Percentiles rank a stretch among this genome's conserved stretches.
Evolutionary conservation across 2,113 vertebrate genomes (phyloP).

Genomic region (Deroptyus accipitrinus): DNA sequence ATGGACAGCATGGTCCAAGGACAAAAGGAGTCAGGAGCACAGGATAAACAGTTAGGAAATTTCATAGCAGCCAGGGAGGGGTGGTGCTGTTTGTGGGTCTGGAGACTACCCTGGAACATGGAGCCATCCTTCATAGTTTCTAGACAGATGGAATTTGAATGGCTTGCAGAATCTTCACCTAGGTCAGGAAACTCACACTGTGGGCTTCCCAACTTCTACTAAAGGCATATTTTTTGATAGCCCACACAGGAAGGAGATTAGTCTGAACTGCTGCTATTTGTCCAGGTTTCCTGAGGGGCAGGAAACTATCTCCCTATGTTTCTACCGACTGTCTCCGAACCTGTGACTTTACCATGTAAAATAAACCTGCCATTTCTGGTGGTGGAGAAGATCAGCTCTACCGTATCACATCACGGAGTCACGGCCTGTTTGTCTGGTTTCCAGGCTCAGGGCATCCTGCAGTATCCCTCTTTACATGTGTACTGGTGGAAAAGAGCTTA

Average conservation of each 20-base stretch:
- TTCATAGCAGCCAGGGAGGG: not conserved
- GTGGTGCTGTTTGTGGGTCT: not conserved
- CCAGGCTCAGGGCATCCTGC: not conserved
- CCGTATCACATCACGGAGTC: not conserved
- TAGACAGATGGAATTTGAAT: constrained; percentile 44
- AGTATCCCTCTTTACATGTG: not conserved
- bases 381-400: not conserved
- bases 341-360: not conserved
- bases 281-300: not conserved
- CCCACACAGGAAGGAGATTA: not conserved
- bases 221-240: not conserved
- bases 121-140: constrained; percentile 20
- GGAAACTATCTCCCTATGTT: not conserved
- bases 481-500: not conserved
- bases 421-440: not conserved
- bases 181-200: not conserved
- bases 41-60: constrained; percentile 37
- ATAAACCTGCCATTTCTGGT: not conserved
- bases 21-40: constrained; percentile 44
- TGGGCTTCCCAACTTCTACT: not conserved
- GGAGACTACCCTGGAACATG: not conserved
- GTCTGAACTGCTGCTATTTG: not conserved
- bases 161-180: constrained; percentile 31
- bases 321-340: not conserved
- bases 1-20: constrained; percentile 25